Percentiles rank a stretch among this genome's conserved stretches.
These are phyloP conservation scores for Sarcophilus harrisii DNA, from an alignment of 2,797 vertebrate species.

Conservation along the genomic window DNA sequence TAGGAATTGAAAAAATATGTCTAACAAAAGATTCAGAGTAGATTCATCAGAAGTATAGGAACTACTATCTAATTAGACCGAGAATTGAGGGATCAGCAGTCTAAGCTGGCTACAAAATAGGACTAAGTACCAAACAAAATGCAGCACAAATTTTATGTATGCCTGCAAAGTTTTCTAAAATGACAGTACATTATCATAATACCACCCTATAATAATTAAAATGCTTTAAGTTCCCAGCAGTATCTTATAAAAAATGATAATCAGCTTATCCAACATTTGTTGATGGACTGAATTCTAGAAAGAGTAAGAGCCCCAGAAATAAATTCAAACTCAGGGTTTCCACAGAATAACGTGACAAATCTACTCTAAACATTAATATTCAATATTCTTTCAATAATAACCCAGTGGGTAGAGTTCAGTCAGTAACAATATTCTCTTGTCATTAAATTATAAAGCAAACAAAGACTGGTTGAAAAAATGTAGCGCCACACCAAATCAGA, in stretches of 20 bases:
- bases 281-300: not conserved
- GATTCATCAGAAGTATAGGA: not conserved
- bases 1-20: not conserved
- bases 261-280: not conserved
- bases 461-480: not conserved
- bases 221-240: not conserved
- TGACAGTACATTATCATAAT: not conserved
- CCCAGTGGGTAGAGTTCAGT: not conserved
- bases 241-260: not conserved
- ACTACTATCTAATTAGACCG: not conserved
- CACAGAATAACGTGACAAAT: not conserved
- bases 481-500: not conserved
- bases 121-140: not conserved
- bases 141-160: not conserved
- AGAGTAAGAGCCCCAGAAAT: not conserved
- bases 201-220: not conserved
- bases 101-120: not conserved
- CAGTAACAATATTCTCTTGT: not conserved
- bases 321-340: not conserved
- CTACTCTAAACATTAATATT: not conserved
- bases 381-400: not conserved
- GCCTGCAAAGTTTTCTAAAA: not conserved
- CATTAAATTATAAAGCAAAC: not conserved
- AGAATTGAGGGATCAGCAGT: not conserved
- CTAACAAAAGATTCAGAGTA: not conserved